Evolutionary conservation across 2,888 invertebrate species (phyloP).

Genomic region (Drosophila kuntzei): DNA sequence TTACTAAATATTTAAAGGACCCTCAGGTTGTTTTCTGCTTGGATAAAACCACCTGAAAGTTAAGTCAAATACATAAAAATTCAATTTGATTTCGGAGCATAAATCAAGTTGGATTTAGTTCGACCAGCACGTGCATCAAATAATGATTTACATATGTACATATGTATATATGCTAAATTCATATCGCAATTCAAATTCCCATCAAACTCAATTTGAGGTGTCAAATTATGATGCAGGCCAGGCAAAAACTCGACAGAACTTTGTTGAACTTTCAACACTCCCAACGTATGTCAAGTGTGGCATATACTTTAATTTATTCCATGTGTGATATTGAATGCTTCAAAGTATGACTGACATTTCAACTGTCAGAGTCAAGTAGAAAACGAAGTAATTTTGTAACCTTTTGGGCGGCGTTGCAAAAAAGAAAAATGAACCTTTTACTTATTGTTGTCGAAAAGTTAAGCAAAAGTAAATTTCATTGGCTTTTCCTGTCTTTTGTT

Average conservation of each 20-base stretch:
- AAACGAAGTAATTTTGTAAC: conserved; percentile 5
- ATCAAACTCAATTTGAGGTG: conserved; percentile 14
- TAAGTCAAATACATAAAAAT: conserved; percentile 49
- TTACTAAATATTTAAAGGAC: conserved; percentile 21
- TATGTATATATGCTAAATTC: conserved; percentile 1
- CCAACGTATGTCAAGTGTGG: conserved; percentile 11
- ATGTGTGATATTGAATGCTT: conserved; percentile 4
- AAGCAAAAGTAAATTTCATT: conserved; percentile 27
- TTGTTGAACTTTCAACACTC: conserved; percentile 3
- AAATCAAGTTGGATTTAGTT: conserved; percentile 23
- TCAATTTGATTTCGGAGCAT: conserved; percentile 46
- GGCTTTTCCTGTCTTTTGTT: conserved; percentile 22
- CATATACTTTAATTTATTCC: conserved; percentile 29
- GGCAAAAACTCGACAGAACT: conserved; percentile 2
- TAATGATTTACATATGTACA: conserved; percentile 13
- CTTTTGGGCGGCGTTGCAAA: not conserved
- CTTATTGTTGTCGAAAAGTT: conserved; percentile 25
- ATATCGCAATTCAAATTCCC: conserved; percentile 8
- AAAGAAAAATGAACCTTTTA: conserved; percentile 23
- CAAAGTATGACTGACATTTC: conserved; percentile 12
- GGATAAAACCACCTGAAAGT: not conserved
- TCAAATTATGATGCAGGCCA: conserved; percentile 10
- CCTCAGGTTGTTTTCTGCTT: conserved; percentile 12
- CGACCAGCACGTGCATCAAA: conserved; percentile 36
- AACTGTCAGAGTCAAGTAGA: conserved; percentile 9